Base-by-base conservation (phyloP, 2,113 vertebrate genomes). In the Blennius ocellaris region DNA sequence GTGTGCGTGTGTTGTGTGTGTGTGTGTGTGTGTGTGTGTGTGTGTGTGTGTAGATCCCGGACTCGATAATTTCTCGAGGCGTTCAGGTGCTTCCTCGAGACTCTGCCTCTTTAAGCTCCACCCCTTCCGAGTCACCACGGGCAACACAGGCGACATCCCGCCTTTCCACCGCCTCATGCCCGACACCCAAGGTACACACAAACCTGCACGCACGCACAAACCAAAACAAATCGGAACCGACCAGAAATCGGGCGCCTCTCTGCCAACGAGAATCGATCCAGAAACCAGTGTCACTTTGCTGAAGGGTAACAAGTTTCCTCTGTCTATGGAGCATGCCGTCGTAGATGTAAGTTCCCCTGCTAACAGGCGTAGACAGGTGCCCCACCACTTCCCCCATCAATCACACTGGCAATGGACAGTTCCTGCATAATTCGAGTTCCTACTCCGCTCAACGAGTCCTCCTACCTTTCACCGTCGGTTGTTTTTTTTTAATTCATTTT, bases 61-160 rank as follows among this genome's bases (percentile, higher is more conserved):
- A 99, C 87, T 97, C 97, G 82, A 98, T 99, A 88, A 98, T 98
- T 88, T 99, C 98, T 89, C 96, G 97, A 92, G 98, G 98, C 52
- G 96, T 99, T 93, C 97, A 99, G 95, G 97, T 99, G 92, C 96
- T 99, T 85, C 97, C 97, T 89, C 95, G 97, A 91, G 98, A 99
- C 84, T 98, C 97, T 30, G 97, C 97, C 62, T 99, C 97, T 87
- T 96, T 99, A 88, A 99, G 97, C 93, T 98, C 97, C 89, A 99
- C 97, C 76, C 98, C 98, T 77, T 99, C 98, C 38, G 97, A 99
- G 93, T 99, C 97, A 55, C 98, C 98, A 50, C 96, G 96, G 86
- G 97, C 97, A 41, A 92, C 91, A 90, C 97, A 99, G 93, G 97
- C 97, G 76, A 98, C 97, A 58, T 99, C 98, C 91, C 96, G 97